phyloP scores from a whole-genome alignment of 2,797 vertebrate species.

The Hyperoplus immaculatus region DNA sequence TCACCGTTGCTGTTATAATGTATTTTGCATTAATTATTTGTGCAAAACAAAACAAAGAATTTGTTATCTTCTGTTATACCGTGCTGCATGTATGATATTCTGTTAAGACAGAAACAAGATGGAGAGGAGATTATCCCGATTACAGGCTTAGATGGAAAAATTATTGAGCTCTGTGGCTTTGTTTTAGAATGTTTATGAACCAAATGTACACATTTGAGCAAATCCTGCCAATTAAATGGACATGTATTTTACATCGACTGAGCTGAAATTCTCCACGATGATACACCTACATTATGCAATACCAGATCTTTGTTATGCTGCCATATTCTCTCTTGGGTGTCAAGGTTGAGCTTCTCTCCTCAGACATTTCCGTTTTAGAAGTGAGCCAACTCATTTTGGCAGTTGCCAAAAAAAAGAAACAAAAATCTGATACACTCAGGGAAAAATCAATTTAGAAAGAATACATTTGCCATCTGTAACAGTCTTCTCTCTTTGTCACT shows the following conservation, averaged over 20 bases:
- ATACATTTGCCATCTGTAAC: neutral
- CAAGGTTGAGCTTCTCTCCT: neutral
- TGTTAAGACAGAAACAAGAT: neutral
- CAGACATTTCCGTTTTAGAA: constrained; percentile 3
- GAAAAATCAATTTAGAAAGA: neutral
- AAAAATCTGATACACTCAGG: neutral
- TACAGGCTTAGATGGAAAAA: neutral
- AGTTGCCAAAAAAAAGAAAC: constrained; percentile 19
- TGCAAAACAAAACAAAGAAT: no score
- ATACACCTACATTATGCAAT: neutral
- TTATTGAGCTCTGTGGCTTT: neutral
- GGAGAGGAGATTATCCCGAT: neutral
- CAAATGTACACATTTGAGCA: neutral
- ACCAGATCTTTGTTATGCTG: constrained; percentile 1
- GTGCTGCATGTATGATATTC: neutral
- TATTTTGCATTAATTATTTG: neutral
- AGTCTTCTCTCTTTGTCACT: constrained; percentile 12
- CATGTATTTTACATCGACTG: neutral
- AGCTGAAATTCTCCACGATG: neutral
- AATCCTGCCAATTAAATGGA: neutral
- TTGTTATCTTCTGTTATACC: neutral
- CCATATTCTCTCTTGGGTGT: constrained; percentile 1
- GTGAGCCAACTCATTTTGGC: neutral
- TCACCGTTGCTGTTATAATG: neutral
- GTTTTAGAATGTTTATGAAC: neutral